A percentile compares a stretch with the other conserved stretches of the same genome.
Evolutionary conservation across 2,888 invertebrate species (phyloP).

Genomic region (Chorisops tibialis): DNA sequence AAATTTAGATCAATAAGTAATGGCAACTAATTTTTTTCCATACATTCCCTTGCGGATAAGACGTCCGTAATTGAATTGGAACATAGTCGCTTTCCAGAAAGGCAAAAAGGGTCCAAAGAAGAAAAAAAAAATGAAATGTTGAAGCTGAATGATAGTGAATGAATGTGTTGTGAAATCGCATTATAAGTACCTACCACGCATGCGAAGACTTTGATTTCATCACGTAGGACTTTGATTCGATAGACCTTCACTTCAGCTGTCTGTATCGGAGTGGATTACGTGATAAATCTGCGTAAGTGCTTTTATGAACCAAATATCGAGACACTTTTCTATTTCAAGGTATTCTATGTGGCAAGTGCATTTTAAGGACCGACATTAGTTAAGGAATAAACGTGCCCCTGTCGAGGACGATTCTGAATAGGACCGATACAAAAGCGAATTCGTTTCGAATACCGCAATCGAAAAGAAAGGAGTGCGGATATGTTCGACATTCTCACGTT

Average conservation of each 20-base stretch:
- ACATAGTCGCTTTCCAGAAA: not conserved
- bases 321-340: too few species aligned
- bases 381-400: too few species aligned
- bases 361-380: too few species aligned
- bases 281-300: slow-evolving; percentile 23
- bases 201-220: slow-evolving; percentile 21
- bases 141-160: not conserved
- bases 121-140: not conserved
- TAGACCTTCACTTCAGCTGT: slow-evolving; percentile 6
- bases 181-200: not conserved
- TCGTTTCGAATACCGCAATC: too few species aligned
- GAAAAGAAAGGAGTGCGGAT: too few species aligned
- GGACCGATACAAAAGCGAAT: too few species aligned
- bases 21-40: slow-evolving; percentile 21
- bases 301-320: too few species aligned
- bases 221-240: slow-evolving; percentile 22
- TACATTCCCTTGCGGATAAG: slow-evolving; percentile 15
- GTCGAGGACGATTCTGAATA: too few species aligned
- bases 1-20: slow-evolving; percentile 27
- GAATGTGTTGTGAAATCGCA: not conserved
- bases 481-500: too few species aligned
- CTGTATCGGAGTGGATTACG: slow-evolving; percentile 6
- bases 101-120: not conserved
- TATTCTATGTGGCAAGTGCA: too few species aligned
- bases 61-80: slow-evolving; percentile 16